Base-by-base conservation (phyloP, 2,797 vertebrate genomes). In the Gymnocypris eckloni region DNA sequence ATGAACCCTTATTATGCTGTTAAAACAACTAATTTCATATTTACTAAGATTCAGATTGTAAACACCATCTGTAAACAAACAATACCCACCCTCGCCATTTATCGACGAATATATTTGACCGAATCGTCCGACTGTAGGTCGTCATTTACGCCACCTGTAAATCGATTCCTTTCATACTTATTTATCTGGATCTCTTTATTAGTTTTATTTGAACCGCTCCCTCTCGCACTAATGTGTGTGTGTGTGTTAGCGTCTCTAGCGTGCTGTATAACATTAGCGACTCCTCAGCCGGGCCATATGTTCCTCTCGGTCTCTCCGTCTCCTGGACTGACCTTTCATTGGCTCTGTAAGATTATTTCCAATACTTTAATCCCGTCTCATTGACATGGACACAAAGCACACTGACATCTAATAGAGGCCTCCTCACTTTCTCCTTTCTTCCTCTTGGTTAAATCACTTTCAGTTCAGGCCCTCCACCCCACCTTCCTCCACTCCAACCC, bases 351-450 rank as follows among this genome's bases (percentile, higher is more conserved):
- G 96, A 96, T 96, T 95, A 96, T 96, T 96, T 96, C 95, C 96
- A 96, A 96, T 96, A 94, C 95, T 94, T 95, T 96, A 96, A 96
- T 96, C 96, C 95, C 91, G 93, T 96, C 95, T 96, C 95, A 96
- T 95, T 96, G 96, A 96, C 95, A 95, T 95, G 95, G 95, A 96
- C 95, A 96, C 95, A 96, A 96, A 96, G 95, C 93, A 93, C 92
- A 89, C 94, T 96, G 96, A 96, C 96, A 96, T 96, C 82, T 88
- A 84, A 89, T 90, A 89, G 96, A 96, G 95, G 94, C 95, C 95
- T 96, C 94, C 95, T 73, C 84, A 81, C 73, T 87, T 86, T 85
- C 86, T 84, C 45, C 56, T 93, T 95, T 95, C 73, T 91, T 93
- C 93, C 82, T 81, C 79, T 66, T 4, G 84, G 81, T 83, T 90